Conservation (phyloP, 2,888 invertebrate species). For the Siphonodentalium dalli region DNA sequence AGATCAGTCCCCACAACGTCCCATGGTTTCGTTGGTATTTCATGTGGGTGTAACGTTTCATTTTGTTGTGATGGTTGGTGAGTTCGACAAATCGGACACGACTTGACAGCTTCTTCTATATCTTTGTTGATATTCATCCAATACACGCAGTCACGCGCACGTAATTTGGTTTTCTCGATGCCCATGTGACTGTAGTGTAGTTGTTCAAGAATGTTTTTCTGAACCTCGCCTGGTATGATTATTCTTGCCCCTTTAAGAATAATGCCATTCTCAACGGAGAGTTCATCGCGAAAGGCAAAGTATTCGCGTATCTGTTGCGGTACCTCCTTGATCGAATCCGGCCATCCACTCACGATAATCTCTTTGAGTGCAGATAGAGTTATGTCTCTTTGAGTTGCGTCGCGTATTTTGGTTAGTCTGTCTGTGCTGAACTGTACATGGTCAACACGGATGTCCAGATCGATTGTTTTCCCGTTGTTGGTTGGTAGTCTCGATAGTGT, state of each 20-base stretch:
- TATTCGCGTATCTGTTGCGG: slow-evolving; percentile 7
- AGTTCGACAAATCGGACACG: slow-evolving; percentile 8
- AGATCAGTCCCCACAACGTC: slow-evolving; percentile 18
- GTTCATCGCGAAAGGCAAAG: slow-evolving; percentile 17
- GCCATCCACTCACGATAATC: slow-evolving; percentile 16
- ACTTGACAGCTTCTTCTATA: slow-evolving; percentile 10
- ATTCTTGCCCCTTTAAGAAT: slow-evolving; percentile 22
- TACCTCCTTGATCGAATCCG: slow-evolving; percentile 1
- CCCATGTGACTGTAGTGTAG: slow-evolving; percentile 16
- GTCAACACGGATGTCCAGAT: too few relatives aligned
- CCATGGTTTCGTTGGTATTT: slow-evolving; percentile 19
- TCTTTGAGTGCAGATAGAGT: too few relatives aligned
- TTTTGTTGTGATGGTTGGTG: not conserved
- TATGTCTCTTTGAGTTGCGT: too few relatives aligned
- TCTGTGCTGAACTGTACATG: too few relatives aligned
- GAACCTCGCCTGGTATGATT: slow-evolving; percentile 10
- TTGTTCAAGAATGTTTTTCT: slow-evolving; percentile 10
- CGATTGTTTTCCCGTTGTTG: too few relatives aligned
- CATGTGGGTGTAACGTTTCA: slow-evolving; percentile 8
- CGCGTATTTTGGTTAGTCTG: too few relatives aligned
- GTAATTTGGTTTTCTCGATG: slow-evolving; percentile 13
- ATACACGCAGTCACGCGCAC: slow-evolving; percentile 14
- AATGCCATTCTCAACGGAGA: slow-evolving; percentile 19
- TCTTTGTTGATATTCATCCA: slow-evolving; percentile 26
- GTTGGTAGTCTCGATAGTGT: slow-evolving; percentile 17